Base-by-base conservation (phyloP, 2,113 vertebrate genomes). In the Epinephelus cyanopodus region DNA sequence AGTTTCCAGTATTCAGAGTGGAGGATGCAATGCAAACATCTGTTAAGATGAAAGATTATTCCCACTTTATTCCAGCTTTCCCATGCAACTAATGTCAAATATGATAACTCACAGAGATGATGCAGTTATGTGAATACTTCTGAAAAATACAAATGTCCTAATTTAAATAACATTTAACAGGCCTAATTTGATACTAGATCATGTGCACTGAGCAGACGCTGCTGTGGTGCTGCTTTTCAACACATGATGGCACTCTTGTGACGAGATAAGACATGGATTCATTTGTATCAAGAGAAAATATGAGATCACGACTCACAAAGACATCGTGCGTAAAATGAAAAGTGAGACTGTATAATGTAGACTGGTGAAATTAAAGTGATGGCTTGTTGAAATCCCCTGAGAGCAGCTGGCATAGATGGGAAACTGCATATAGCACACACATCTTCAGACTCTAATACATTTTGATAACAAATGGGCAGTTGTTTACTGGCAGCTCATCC, bases 241-340 rank as follows among this genome's bases (percentile, higher is more conserved):
- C 81, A 89, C 83, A 70, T 27, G 81, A 21, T 90, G 85, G 66
- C 50, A 29, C 39, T 74, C 11, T 79, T 70, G 52, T 72, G 53
- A 23, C 33, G 27, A 39, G 3, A 37, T 27, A 4, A 57, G 10
- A n/a, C 2, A 10, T 9, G 1, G 45, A 10, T 25, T 82, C 2
- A 60, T 67, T 58, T 27, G 27, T n/a, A 47, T 72, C 3, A 23
- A 11, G 7, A 23, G 12, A n/a, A 17, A 71, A 62, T 18, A 67
- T 63, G 27, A 42, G 5, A 65, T 63, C 48, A 79, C 58, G 12
- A 21, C 29, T n/a, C 33, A 42, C 11, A 29, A 15, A 11, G 63
- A 48, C 42, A 33, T 47, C 23, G 57, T n/a, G 6, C 5, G 0
- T 1, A 25, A 61, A 56, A 45, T 67, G 3, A 60, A 50, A 29